Evolutionary conservation across 1,140 invertebrate genomes (phyloP).

Genomic region (Drosophila jambulina): DNA sequence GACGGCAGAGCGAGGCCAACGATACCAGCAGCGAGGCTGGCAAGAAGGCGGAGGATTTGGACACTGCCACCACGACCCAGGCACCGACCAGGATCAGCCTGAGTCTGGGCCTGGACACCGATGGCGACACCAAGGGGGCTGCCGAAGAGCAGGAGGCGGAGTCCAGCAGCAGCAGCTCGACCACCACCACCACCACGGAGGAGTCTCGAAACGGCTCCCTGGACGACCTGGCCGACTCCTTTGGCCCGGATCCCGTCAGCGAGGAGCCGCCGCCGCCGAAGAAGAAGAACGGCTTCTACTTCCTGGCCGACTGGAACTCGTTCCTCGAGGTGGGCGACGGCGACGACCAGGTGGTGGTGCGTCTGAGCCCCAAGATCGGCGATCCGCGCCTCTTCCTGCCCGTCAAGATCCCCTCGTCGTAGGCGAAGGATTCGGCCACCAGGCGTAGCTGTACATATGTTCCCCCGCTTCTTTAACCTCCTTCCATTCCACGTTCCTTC

Average conservation of each 20-base stretch:
- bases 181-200: constrained; percentile 54
- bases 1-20: constrained; percentile 60
- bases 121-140: constrained; percentile 24
- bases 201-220: constrained; percentile 76
- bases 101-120: constrained; percentile 39
- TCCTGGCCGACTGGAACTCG: constrained; percentile 93
- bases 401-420: constrained; percentile 88
- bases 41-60: constrained; percentile 5
- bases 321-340: constrained; percentile 93
- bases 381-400: constrained; percentile 91
- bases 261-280: constrained; percentile 88
- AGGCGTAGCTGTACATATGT: constrained; percentile 60
- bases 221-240: constrained; percentile 90
- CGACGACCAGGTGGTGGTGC: constrained; percentile 90
- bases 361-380: constrained; percentile 92
- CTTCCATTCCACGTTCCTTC: not conserved
- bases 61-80: constrained; percentile 34
- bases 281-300: constrained; percentile 91
- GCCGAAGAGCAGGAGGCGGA: not conserved
- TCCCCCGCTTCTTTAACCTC: not conserved
- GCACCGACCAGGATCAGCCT: constrained; percentile 62
- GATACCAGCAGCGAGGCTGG: not conserved
- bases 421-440: not conserved
- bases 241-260: constrained; percentile 87
- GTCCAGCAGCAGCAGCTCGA: constrained; percentile 3